phyloP scores from a whole-genome alignment of 2,888 invertebrate species.

The Mycalesis mineus region DNA sequence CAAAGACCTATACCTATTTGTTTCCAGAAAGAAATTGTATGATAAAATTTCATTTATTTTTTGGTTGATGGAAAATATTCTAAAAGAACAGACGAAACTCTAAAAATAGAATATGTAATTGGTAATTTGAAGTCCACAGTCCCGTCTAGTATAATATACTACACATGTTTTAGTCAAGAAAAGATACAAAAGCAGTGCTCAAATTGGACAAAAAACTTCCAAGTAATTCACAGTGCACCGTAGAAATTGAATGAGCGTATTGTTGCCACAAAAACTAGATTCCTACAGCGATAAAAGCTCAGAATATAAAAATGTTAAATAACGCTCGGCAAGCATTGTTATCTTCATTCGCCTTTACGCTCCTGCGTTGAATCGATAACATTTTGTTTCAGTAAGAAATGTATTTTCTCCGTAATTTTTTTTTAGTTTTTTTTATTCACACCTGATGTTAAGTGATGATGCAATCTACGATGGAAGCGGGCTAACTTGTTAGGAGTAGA shows the following conservation, averaged over 20 bases:
- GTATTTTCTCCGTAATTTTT: neutral
- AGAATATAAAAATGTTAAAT: constrained; percentile 17
- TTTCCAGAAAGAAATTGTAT: too few relatives aligned
- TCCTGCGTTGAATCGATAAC: constrained; percentile 15
- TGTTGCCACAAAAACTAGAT: constrained; percentile 6
- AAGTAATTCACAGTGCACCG: neutral
- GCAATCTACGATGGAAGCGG: too few relatives aligned
- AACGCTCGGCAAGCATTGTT: constrained; percentile 17
- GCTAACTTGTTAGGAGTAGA: too few relatives aligned
- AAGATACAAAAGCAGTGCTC: neutral
- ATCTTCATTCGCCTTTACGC: constrained; percentile 15
- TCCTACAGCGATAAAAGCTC: neutral
- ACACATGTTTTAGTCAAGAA: neutral
- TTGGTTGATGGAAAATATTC: too few relatives aligned
- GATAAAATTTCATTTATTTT: too few relatives aligned
- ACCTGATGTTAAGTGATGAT: too few relatives aligned
- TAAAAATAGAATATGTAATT: too few relatives aligned
- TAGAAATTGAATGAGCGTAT: neutral
- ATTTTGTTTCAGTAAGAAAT: neutral
- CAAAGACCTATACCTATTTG: too few relatives aligned
- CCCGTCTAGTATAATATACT: too few relatives aligned
- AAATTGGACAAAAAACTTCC: neutral
- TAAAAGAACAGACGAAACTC: too few relatives aligned
- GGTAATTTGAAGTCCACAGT: too few relatives aligned
- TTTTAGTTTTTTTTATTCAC: too few relatives aligned